These are phyloP conservation scores for Oasisia sp. DNA, from an alignment of 2,888 invertebrate genomes.

Conservation along the genomic window DNA sequence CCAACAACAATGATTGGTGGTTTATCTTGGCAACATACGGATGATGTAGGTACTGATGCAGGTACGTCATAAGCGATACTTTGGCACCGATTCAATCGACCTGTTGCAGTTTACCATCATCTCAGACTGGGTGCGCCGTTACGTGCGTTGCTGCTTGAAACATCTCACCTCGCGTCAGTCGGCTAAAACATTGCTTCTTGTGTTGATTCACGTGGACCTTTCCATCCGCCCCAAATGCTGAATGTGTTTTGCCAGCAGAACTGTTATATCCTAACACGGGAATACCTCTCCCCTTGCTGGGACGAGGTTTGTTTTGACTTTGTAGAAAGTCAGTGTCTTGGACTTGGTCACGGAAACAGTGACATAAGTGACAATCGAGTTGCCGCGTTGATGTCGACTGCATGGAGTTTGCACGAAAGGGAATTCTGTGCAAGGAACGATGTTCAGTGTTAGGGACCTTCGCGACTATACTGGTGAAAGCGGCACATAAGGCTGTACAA, in stretches of 20 bases:
- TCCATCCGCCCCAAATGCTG: not conserved
- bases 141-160: not conserved
- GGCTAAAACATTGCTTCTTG: no score
- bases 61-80: not conserved
- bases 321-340: no score
- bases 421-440: not conserved
- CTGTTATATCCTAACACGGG: not conserved
- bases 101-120: not conserved
- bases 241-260: not conserved
- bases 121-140: not conserved
- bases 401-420: not conserved
- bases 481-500: not conserved
- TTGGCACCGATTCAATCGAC: not conserved
- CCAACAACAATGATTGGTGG: not conserved
- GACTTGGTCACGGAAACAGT: no score
- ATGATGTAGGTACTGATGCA: not conserved
- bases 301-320: no score
- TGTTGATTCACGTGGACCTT: not conserved
- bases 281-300: no score
- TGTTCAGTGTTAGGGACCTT: not conserved
- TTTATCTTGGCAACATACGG: not conserved
- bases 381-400: not conserved
- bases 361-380: not conserved
- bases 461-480: not conserved
- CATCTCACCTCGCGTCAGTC: not conserved